Evolutionary conservation across 2,113 vertebrate genomes (phyloP).

Genomic region (Epinephelus fuscoguttatus): DNA sequence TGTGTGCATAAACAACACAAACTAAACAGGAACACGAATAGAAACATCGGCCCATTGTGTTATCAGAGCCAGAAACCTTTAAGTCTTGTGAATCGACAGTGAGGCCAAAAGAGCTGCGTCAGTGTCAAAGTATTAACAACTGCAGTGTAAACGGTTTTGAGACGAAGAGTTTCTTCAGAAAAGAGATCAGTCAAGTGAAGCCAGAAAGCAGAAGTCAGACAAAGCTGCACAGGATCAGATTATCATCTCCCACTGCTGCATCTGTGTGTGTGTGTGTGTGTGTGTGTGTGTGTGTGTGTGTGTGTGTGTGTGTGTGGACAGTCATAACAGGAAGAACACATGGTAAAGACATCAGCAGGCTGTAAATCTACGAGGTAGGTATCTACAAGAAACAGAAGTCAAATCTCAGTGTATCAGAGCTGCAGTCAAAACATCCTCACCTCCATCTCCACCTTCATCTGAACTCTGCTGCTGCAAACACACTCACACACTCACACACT

Average conservation of each 20-base stretch:
- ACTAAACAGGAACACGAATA: not conserved
- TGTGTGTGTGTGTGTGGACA: not conserved
- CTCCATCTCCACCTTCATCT: not conserved
- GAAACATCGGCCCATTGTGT: not conserved
- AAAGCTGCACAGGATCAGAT: not conserved
- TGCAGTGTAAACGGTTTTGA: too few species aligned
- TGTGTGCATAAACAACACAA: not conserved
- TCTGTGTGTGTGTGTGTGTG: not conserved
- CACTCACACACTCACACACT: not conserved
- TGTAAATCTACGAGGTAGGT: not conserved
- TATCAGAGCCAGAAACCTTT: not conserved
- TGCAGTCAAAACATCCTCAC: constrained; percentile 3
- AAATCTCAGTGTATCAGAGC: not conserved
- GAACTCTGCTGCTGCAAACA: not conserved
- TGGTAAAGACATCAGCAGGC: not conserved
- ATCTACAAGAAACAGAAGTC: constrained; percentile 5
- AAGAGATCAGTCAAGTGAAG: not conserved
- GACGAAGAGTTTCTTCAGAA: too few species aligned
- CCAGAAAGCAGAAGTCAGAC: not conserved
- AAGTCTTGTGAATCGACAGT: not conserved
- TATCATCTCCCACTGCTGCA: not conserved
- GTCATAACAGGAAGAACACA: constrained; percentile 16
- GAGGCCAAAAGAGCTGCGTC: too few species aligned
- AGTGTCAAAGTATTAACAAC: too few species aligned
- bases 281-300: not conserved